Base-by-base conservation (phyloP, 1,140 invertebrate genomes). In the Colletes gigas region DNA sequence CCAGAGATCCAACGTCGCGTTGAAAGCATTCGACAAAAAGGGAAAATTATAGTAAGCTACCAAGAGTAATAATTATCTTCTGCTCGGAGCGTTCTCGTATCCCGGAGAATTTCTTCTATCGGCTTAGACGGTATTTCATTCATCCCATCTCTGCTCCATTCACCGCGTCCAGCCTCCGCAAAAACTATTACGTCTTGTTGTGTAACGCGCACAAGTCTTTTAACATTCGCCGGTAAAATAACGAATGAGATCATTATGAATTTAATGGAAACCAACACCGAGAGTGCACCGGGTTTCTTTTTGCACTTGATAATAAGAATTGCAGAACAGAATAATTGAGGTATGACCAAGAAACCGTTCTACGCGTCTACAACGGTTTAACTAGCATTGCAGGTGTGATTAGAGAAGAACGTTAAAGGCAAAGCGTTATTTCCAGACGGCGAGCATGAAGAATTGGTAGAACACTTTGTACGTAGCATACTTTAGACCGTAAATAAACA, bases 121-220 rank as follows among this genome's bases (percentile, higher is more conserved):
- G 19, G 52, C 63, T 67, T 80, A 68, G 71, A 62, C 75, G 72
- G 72, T 75, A 80, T 80, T 80, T 75, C 78, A 80, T 80, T 80
- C 78, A 80, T 54, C 47, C 63, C 60, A 54, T 44, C 54, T 75
- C 54, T 14, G 63, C 17, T 80, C 74, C 78, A 80, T 80, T 80
- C 78, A 80, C 21, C 63, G 17, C n/a, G 10, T 14, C 14, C 14
- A 41, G 44, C 21, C 17, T 12, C 19, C 50, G 39, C 70, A 47
- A 41, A 6, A 65, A 66, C 71, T 15, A 67, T 68, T 55, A 39
- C 39, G 72, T 1, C 50, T 57, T n/a, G 1, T 7, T 0, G 30
- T 14, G n/a, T 15, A 14, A n/a, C 1, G 19, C 4, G 50, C 3
- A 9, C 5, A 15, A 12, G 39, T 67, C 63, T n/a, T 21, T 19